phyloP scores from a whole-genome alignment of 2,797 vertebrate genomes.

The Amniataba percoides region DNA sequence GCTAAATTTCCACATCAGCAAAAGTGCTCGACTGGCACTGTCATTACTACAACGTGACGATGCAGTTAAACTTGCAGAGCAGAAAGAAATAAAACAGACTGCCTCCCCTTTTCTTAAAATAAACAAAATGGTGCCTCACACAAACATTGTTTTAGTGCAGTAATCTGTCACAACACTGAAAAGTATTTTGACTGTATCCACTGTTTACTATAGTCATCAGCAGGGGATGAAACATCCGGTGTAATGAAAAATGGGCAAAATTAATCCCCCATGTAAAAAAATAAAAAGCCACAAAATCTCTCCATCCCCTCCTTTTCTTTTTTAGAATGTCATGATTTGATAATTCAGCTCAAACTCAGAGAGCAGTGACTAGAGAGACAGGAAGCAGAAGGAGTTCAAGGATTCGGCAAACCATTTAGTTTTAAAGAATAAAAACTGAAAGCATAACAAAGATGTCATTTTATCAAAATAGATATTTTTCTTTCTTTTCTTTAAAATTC shows the following conservation, averaged over 20 bases:
- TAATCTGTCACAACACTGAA: constrained; percentile 29
- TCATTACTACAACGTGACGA: neutral
- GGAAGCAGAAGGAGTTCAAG: neutral
- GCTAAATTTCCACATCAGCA: constrained; percentile 1
- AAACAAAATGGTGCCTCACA: neutral
- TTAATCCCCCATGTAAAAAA: constrained; percentile 29
- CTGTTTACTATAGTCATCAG: constrained; percentile 26
- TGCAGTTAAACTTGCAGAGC: neutral
- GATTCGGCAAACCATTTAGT: no score
- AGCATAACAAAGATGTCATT: no score
- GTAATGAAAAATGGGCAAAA: constrained; percentile 41
- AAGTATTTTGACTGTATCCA: constrained; percentile 8
- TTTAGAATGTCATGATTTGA: constrained; percentile 9
- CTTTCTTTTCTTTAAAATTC: no score
- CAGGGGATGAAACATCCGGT: constrained; percentile 26
- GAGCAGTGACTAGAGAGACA: neutral
- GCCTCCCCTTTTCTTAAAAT: constrained; percentile 1
- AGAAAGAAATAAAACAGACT: neutral
- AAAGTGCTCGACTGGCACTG: neutral
- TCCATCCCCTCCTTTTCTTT: neutral
- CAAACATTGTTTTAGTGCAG: neutral
- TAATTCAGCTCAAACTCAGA: constrained; percentile 6
- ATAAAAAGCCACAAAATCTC: constrained; percentile 23
- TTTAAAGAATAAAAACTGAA: no score
- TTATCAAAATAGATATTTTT: no score